phyloP scores from a whole-genome alignment of 30 jellyfish, hydroid and myxozoan genomes.

The Clytia hemisphaerica region DNA sequence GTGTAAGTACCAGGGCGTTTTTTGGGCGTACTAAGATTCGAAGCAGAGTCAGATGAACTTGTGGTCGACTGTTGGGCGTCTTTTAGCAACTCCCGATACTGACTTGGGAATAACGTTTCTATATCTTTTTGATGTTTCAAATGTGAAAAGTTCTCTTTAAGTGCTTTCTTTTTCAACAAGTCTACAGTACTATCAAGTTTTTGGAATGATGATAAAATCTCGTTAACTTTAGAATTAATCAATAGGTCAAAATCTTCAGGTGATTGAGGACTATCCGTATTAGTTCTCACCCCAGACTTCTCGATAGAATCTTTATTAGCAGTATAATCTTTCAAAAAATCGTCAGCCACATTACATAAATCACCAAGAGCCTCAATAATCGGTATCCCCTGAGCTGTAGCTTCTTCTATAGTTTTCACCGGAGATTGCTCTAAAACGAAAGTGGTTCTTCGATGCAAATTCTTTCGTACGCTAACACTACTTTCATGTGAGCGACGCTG shows the following conservation, averaged over 20 bases:
- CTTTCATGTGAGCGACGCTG: too few relatives aligned
- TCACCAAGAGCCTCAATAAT: slow-evolving; percentile 77
- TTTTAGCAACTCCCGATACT: too few relatives aligned
- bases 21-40: too few relatives aligned
- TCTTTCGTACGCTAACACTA: too few relatives aligned
- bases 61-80: too few relatives aligned
- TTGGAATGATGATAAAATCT: slow-evolving; percentile 27
- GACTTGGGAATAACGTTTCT: too few relatives aligned
- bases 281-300: neutral
- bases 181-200: slow-evolving; percentile 32
- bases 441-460: too few relatives aligned
- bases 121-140: too few relatives aligned
- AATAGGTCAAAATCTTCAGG: too few relatives aligned
- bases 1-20: slow-evolving; percentile 25
- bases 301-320: neutral
- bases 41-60: too few relatives aligned
- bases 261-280: neutral
- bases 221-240: slow-evolving; percentile 11
- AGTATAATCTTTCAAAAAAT: slow-evolving; percentile 35
- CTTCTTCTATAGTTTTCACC: slow-evolving; percentile 44
- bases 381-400: slow-evolving; percentile 78
- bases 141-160: too few relatives aligned
- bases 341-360: slow-evolving; percentile 81
- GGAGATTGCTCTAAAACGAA: slow-evolving; percentile 40
- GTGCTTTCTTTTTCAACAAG: slow-evolving; percentile 1